Base-by-base conservation (phyloP, 2,113 vertebrate species). In the Cyanistes caeruleus region DNA sequence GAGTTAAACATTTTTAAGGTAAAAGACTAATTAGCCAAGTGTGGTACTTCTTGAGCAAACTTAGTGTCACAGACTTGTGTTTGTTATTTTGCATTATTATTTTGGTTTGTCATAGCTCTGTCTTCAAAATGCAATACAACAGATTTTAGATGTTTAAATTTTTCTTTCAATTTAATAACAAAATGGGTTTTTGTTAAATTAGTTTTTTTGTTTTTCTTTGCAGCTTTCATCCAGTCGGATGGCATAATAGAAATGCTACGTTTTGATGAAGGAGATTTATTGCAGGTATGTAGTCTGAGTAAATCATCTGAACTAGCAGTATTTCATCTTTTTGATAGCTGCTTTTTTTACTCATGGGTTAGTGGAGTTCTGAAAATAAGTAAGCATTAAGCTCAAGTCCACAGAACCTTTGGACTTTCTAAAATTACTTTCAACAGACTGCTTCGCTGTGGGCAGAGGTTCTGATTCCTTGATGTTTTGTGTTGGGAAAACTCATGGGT, bases 211-310 rank as follows among this genome's bases (percentile, higher is more conserved):
- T 93, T 81, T 98, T 97, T 52, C 80, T 97, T 97, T 49, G 53
- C 98, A 99, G 99, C 99, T 81, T 99, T 99, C 98, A 99, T 99
- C 96, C 99, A 99, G 96, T 99, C 99, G 41, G 99, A 99, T 98
- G 99, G 98, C 98, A 99, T 99, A 96, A 98, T 99, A 98, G 99
- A 99, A 98, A 99, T 99, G 94, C 98, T 99, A 41, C 99, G 99
- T 97, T 99, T 99, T 97, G 99, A 99, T 88, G 99, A 99, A 95
- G 99, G 99, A 98, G 98, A 98, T 87, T 98, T 99, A 89, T 98
- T 99, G 96, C 99, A 99, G 99, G 99, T 99, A 98, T 93, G 97
- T 86, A 64, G 43, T 55, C 25, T 8, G 60, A 75, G 43, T 59
- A 63, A 74, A 55, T 73, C 0, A 4, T 44, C 46, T 80, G 16